Percentiles rank a stretch among this genome's conserved stretches.
phyloP scores from a whole-genome alignment of 1,140 invertebrate species.

The Hyposmocoma kahamanoa region DNA sequence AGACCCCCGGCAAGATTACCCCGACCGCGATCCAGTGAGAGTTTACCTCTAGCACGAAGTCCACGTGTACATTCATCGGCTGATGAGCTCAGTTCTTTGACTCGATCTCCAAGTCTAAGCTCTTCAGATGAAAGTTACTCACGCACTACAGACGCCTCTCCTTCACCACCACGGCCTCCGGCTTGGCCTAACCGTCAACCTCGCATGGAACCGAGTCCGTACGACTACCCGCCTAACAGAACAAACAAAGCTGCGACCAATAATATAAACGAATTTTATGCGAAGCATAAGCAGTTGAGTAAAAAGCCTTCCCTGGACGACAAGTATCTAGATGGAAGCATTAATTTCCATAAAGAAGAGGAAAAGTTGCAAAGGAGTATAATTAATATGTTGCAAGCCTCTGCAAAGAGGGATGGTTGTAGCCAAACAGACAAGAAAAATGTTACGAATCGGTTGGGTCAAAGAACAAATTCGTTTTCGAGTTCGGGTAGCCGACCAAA shows the following conservation, averaged over 20 bases:
- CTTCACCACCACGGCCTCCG: slow-evolving; percentile 72
- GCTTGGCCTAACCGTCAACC: slow-evolving; percentile 74
- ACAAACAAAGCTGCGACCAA: slow-evolving; percentile 43
- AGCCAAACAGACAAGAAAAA: slow-evolving; percentile 79
- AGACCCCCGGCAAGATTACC: slow-evolving; percentile 58
- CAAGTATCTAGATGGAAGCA: slow-evolving; percentile 49
- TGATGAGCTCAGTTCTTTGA: slow-evolving; percentile 85
- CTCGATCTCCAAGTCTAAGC: slow-evolving; percentile 84
- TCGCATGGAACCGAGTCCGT: slow-evolving; percentile 32
- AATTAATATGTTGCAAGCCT: slow-evolving; percentile 67
- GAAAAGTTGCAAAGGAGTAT: slow-evolving; percentile 68
- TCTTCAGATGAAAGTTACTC: slow-evolving; percentile 88
- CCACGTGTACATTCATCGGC: slow-evolving; percentile 83
- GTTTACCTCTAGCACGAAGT: slow-evolving; percentile 73
- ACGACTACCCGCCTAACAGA: slow-evolving; percentile 58
- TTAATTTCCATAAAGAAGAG: slow-evolving; percentile 66
- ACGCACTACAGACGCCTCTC: slow-evolving; percentile 79
- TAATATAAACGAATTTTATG: slow-evolving; percentile 50
- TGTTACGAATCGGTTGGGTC: slow-evolving; percentile 45
- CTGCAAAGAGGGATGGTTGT: slow-evolving; percentile 75
- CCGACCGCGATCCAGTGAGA: slow-evolving; percentile 79
- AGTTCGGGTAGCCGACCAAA: slow-evolving; percentile 65
- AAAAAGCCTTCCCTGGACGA: slow-evolving; percentile 62
- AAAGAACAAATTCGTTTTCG: slow-evolving; percentile 67
- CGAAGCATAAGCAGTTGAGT: slow-evolving; percentile 55